A percentile compares a stretch with the other conserved stretches of the same genome.
Evolutionary conservation across 2,888 invertebrate species (phyloP).

Genomic region (Gandaritis pyraliata): DNA sequence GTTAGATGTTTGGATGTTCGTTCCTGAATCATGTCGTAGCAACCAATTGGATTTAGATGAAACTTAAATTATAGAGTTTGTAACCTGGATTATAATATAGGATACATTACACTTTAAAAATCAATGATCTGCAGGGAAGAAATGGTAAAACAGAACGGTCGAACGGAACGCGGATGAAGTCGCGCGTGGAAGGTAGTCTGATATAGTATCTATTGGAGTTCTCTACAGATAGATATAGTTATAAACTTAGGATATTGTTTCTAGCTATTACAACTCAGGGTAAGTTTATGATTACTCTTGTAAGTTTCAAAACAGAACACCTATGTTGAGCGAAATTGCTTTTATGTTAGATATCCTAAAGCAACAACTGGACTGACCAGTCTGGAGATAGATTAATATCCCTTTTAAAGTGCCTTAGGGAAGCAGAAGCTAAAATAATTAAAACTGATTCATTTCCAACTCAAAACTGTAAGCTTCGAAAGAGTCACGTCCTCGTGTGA

Average conservation of each 20-base stretch:
- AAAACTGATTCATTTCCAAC: conserved; percentile 6
- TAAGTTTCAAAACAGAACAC: conserved; percentile 43
- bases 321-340: conserved; percentile 35
- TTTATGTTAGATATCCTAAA: conserved; percentile 41
- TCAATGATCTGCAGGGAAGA: no score
- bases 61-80: no score
- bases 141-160: no score
- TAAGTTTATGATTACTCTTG: conserved; percentile 64
- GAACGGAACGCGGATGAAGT: no score
- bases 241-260: conserved; percentile 61
- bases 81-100: no score
- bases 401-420: conserved; percentile 3
- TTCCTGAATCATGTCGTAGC: no score
- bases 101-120: no score
- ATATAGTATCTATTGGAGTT: no score
- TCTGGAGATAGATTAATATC: conserved; percentile 15
- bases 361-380: conserved; percentile 29
- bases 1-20: no score
- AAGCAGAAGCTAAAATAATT: conserved; percentile 2
- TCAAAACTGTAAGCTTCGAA: conserved; percentile 14
- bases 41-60: no score
- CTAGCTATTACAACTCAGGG: conserved; percentile 50
- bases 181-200: no score
- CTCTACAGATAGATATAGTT: no score
- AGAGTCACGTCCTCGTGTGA: conserved; percentile 42